phyloP scores from a whole-genome alignment of 2,113 vertebrate genomes.

The Entomyzon cyanotis region DNA sequence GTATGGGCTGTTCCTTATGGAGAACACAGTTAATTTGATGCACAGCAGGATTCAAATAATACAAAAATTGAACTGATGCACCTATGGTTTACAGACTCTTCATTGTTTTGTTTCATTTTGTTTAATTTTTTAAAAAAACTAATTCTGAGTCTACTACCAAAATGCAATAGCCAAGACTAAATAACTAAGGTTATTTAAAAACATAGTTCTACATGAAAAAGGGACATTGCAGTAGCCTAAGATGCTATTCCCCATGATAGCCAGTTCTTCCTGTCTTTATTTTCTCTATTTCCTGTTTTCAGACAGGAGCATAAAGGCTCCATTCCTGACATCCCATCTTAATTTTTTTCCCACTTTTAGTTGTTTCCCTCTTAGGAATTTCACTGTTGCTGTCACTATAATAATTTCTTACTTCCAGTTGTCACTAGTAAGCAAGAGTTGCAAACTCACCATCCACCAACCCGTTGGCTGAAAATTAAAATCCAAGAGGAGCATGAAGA shows the following conservation, averaged over 20 bases:
- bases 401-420: slow-evolving; percentile 55
- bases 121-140: background rate
- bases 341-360: background rate
- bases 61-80: background rate
- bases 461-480: slow-evolving; percentile 67
- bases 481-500: slow-evolving; percentile 67
- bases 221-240: background rate
- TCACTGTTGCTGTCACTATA: slow-evolving; percentile 8
- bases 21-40: slow-evolving; percentile 54
- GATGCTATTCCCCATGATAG: background rate
- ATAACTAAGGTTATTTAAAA: background rate
- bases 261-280: background rate
- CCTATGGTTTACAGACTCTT: background rate
- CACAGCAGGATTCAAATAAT: slow-evolving; percentile 37
- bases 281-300: background rate
- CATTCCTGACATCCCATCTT: background rate
- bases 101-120: background rate
- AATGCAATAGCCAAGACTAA: background rate
- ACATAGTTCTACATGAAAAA: background rate
- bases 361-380: slow-evolving; percentile 32
- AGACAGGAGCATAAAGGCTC: background rate
- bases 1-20: slow-evolving; percentile 62
- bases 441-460: slow-evolving; percentile 67
- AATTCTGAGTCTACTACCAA: background rate
- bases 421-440: slow-evolving; percentile 66